Evolutionary conservation across 1,140 invertebrate genomes (phyloP).

Genomic region (Drosophila ercepeae): DNA sequence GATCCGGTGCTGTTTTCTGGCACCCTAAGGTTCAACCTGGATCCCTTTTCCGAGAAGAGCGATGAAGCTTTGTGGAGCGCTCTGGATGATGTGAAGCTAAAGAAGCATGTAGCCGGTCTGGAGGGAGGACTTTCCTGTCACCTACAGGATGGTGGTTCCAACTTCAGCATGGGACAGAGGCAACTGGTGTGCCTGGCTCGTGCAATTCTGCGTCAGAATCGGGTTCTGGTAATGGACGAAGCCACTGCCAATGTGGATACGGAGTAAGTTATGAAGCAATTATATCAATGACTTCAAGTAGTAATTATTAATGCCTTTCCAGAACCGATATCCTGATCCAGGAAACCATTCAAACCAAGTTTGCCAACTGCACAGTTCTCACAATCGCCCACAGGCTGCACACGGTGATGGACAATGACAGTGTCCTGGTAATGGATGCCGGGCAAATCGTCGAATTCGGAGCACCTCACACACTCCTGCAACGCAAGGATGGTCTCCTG

Average conservation of each 20-base stretch:
- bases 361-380: conserved; percentile 90
- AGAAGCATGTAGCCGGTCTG: conserved; percentile 83
- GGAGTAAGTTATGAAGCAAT: conserved; percentile 83
- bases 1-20: conserved; percentile 94
- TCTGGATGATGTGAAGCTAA: conserved; percentile 90
- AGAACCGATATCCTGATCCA: conserved; percentile 90
- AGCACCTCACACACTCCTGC: conserved; percentile 87
- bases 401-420: conserved; percentile 91
- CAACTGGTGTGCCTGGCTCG: conserved; percentile 91
- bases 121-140: conserved; percentile 85
- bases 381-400: conserved; percentile 93
- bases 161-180: conserved; percentile 91
- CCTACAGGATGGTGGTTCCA: conserved; percentile 89
- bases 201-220: conserved; percentile 90
- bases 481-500: conserved; percentile 85
- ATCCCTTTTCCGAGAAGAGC: conserved; percentile 90
- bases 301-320: conserved; percentile 20
- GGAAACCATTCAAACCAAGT: conserved; percentile 89
- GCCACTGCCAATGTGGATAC: conserved; percentile 94
- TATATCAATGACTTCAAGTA: no score
- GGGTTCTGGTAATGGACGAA: conserved; percentile 92
- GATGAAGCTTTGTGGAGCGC: conserved; percentile 92
- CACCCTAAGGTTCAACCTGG: conserved; percentile 92
- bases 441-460: conserved; percentile 89
- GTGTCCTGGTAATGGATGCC: conserved; percentile 89